Evolutionary conservation across 2,888 invertebrate genomes (phyloP), one percentile per base, ranked within the genome.

Genomic region (Apomyelois bistriatella): DNA sequence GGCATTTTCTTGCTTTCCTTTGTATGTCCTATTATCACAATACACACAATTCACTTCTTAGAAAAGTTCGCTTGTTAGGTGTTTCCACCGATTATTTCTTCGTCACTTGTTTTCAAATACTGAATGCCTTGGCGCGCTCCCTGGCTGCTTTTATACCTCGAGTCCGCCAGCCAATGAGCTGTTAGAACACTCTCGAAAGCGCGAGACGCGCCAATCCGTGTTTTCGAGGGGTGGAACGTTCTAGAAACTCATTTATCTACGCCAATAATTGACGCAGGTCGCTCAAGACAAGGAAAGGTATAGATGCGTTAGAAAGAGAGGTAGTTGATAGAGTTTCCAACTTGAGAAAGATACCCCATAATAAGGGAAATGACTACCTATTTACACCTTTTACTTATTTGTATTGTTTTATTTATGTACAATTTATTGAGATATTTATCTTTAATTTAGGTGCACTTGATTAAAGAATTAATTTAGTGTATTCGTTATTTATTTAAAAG

Each of bases 111-210:
- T 68, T 74, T 85, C 82, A 74, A 84, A 83, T 76, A 78, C 72
- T 81, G 76, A 72, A 77, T 80, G 69, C 53, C 41, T 82, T 82
- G 68, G 62, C 83, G 84, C 80, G 74, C 71, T 74, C 53, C 8
- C 47, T n/a, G 28, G 32, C 46, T 30, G 54, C 61, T 78, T 80
- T 71, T 77, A 78, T 81, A 79, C 66, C 57, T 61, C 57, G 32
- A 53, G 48, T 4, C 32, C 48, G 51, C 50, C 22, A 43, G 54
- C 79, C 72, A 85, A 82, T 85, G 57, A 61, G 54, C 43, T 55
- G 62, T 61, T 53, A 72, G 83, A 82, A 79, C 8, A 42, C 64
- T 82, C 82, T 76, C 55, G 83, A 76, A 73, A 9, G 3, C 36
- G 47, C 65, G 53, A 40, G 62, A 56, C 41, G 13, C 55, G 28